A percentile compares a stretch with the other conserved stretches of the same genome.
These are phyloP conservation scores for Eristalis intricaria DNA, from an alignment of 2,888 invertebrate species.

Conservation along the genomic window DNA sequence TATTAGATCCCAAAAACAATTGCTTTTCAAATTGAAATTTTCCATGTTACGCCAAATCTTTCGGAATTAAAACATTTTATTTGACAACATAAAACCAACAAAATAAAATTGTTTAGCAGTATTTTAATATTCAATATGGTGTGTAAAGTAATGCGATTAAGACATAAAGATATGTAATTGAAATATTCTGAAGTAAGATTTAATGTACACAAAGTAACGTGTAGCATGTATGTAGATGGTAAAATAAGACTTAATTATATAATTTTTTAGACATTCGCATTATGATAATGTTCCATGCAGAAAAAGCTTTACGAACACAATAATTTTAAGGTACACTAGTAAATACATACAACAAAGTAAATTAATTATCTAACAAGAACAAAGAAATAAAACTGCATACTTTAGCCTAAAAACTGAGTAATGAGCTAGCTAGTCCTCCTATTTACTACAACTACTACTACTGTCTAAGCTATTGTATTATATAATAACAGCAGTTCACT, in stretches of 20 bases:
- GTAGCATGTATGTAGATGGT: constrained; percentile 27
- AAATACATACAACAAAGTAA: constrained; percentile 29
- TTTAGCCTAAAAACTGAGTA: constrained; percentile 26
- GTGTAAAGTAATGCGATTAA: not conserved
- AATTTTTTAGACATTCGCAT: constrained; percentile 25
- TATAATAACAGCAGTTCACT: constrained; percentile 33
- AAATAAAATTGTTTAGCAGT: not conserved
- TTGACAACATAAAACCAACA: not conserved
- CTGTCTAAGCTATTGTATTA: constrained; percentile 27
- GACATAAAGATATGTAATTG: not conserved
- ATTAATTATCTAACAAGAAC: constrained; percentile 7
- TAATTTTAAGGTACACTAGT: constrained; percentile 51
- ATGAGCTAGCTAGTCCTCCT: constrained; percentile 51
- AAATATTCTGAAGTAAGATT: constrained; percentile 14
- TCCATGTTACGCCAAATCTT: not conserved
- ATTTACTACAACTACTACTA: constrained; percentile 45
- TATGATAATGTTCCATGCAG: constrained; percentile 69
- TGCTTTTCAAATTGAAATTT: not conserved
- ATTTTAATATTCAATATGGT: not conserved
- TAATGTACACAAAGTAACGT: constrained; percentile 3
- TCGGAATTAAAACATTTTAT: not conserved
- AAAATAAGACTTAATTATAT: constrained; percentile 34
- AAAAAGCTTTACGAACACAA: constrained; percentile 73
- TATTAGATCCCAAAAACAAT: no score
- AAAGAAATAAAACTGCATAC: constrained; percentile 16